These are phyloP conservation scores for Sinosuthora webbiana DNA, from an alignment of 2,113 vertebrate species.

Conservation along the genomic window DNA sequence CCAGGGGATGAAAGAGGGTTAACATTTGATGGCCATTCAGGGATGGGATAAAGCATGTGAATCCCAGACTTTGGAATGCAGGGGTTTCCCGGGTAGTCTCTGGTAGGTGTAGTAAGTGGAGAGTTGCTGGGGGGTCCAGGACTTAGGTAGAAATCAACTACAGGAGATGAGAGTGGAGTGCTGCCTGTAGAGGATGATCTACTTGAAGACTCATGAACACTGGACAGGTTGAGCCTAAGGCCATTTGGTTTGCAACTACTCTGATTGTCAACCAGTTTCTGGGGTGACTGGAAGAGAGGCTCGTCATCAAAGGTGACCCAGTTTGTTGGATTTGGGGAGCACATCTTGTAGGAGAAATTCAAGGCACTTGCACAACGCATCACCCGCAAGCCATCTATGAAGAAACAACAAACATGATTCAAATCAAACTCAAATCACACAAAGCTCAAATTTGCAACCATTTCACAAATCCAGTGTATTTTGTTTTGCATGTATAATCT, in stretches of 20 bases:
- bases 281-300: constrained; percentile 77
- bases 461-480: background rate
- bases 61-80: constrained; percentile 74
- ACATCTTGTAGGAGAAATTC: constrained; percentile 76
- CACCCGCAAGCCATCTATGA: constrained; percentile 36
- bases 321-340: constrained; percentile 87
- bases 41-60: constrained; percentile 74
- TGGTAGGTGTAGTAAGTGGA: constrained; percentile 87
- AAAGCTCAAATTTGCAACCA: background rate
- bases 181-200: constrained; percentile 71
- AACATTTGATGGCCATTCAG: constrained; percentile 60
- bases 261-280: constrained; percentile 73
- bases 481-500: background rate
- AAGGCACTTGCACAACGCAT: background rate
- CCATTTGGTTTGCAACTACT: constrained; percentile 84
- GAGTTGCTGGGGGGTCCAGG: constrained; percentile 87
- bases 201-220: constrained; percentile 78
- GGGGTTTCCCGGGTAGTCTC: constrained; percentile 72
- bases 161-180: constrained; percentile 84
- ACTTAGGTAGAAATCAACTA: constrained; percentile 81
- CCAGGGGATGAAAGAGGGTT: constrained; percentile 42
- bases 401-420: constrained; percentile 3
- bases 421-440: background rate
- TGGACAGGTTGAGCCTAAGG: constrained; percentile 84
- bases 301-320: constrained; percentile 99